Evolutionary conservation across 2,797 vertebrate genomes (phyloP).

Genomic region (Salarias fasciatus): DNA sequence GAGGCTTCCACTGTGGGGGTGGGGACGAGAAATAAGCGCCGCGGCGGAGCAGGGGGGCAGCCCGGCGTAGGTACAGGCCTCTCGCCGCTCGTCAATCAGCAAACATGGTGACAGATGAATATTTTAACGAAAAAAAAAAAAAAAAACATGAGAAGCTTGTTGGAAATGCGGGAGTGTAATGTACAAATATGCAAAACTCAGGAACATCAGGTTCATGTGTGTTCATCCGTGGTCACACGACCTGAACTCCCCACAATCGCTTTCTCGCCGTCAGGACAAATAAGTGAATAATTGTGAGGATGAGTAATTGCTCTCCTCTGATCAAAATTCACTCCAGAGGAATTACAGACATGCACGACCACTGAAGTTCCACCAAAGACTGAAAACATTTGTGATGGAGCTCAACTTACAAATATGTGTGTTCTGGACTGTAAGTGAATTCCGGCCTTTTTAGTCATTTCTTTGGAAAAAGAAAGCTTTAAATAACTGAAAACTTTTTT

Average conservation of each 20-base stretch:
- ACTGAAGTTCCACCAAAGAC: constrained; percentile 19
- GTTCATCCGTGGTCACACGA: too few species aligned
- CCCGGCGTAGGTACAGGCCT: too few species aligned
- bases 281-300: constrained; percentile 16
- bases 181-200: not conserved
- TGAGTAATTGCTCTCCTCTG: constrained; percentile 35
- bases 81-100: not conserved
- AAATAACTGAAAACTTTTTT: constrained; percentile 22
- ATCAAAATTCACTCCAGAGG: constrained; percentile 38
- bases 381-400: constrained; percentile 12
- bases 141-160: not conserved
- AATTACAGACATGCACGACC: constrained; percentile 52
- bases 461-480: constrained; percentile 12
- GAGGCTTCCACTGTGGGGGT: constrained; percentile 26
- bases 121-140: not conserved
- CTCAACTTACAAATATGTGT: constrained; percentile 7
- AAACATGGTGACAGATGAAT: constrained; percentile 15
- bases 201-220: too few species aligned
- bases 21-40: not conserved
- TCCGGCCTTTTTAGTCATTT: constrained; percentile 12
- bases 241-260: not conserved
- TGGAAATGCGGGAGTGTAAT: constrained; percentile 1
- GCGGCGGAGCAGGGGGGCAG: not conserved
- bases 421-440: not conserved
- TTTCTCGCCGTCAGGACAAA: not conserved